Conservation (phyloP, 1,140 invertebrate genomes). For the Cyclargus thomasi region DNA sequence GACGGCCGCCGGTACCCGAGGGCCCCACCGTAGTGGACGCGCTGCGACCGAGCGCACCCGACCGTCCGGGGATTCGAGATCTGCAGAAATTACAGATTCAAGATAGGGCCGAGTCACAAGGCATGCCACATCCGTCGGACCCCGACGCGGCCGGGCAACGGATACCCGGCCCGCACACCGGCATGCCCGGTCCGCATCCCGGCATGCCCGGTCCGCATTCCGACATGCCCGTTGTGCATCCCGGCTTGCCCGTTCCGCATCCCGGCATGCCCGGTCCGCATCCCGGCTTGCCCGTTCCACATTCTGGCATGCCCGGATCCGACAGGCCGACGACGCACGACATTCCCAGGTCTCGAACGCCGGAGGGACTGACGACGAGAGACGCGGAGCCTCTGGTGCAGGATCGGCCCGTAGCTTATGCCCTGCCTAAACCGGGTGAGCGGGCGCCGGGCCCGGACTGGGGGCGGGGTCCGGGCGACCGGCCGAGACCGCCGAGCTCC, state of each 20-base stretch:
- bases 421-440: neutral
- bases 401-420: neutral
- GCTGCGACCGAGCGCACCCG: conserved; percentile 15
- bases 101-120: conserved; percentile 19
- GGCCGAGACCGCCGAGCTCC: conserved; percentile 9
- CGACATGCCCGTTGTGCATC: neutral
- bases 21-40: conserved; percentile 28
- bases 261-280: conserved; percentile 9
- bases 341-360: too few relatives aligned
- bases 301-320: conserved; percentile 1
- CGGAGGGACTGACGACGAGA: too few relatives aligned
- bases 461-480: neutral
- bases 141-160: conserved; percentile 36
- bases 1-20: conserved; percentile 19
- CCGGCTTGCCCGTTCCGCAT: conserved; percentile 6
- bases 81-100: conserved; percentile 10
- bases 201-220: conserved; percentile 17
- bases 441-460: neutral
- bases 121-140: conserved; percentile 44
- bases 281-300: conserved; percentile 13
- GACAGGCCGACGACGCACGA: conserved; percentile 14
- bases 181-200: neutral
- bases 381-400: neutral
- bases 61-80: conserved; percentile 18
- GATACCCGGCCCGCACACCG: neutral